A percentile compares a stretch with the other conserved stretches of the same genome.
phyloP scores from a whole-genome alignment of 2,113 vertebrate genomes.

The Chaenocephalus aceratus region DNA sequence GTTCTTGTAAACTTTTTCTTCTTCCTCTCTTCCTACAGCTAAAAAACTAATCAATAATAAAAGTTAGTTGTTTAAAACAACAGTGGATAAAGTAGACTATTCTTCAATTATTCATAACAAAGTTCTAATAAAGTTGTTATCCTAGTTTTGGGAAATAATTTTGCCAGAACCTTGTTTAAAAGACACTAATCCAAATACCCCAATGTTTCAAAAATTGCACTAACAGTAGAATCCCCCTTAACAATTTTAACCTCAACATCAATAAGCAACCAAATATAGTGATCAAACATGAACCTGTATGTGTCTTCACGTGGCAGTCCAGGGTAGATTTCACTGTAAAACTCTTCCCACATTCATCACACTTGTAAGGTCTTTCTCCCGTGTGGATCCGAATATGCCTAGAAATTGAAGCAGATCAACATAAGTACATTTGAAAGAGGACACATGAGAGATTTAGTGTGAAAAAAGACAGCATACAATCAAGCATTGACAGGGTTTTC shows the following conservation, averaged over 20 bases:
- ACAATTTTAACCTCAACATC: no score
- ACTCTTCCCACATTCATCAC: conserved; percentile 93
- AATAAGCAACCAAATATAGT: no score
- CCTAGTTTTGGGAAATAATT: no score
- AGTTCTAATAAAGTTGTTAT: background rate
- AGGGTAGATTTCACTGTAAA: conserved; percentile 97
- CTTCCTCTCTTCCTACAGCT: no score
- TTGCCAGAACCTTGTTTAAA: no score
- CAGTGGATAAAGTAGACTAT: background rate
- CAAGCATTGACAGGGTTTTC: background rate
- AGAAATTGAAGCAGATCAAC: conserved; percentile 11
- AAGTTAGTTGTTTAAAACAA: no score
- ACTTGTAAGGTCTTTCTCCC: conserved; percentile 92
- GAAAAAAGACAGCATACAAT: background rate
- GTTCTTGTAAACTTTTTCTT: background rate
- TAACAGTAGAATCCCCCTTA: no score
- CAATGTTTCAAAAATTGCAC: no score
- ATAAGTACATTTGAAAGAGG: background rate
- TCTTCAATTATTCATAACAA: background rate
- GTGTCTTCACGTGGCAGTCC: conserved; percentile 93
- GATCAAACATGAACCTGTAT: conserved; percentile 83
- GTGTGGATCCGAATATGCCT: conserved; percentile 95
- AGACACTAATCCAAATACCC: no score
- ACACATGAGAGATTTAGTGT: background rate
- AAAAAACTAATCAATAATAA: no score